These are phyloP conservation scores for Platichthys flesus DNA, from an alignment of 2,113 vertebrate species.

Conservation along the genomic window DNA sequence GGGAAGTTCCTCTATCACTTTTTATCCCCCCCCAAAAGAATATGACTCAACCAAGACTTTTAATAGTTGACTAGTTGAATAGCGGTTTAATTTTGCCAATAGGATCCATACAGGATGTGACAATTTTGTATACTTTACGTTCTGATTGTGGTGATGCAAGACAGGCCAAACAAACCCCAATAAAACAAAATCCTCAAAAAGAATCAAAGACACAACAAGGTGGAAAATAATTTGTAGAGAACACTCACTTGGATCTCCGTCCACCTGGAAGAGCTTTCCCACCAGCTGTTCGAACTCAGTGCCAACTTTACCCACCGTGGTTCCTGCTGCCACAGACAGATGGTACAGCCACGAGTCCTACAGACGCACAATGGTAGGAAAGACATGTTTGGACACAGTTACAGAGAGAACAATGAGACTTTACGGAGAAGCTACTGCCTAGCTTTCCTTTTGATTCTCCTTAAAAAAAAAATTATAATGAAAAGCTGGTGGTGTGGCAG, in stretches of 20 bases:
- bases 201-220: background rate
- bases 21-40: too few species aligned
- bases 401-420: background rate
- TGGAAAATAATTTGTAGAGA: background rate
- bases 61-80: too few species aligned
- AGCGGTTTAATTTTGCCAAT: too few species aligned
- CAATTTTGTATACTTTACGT: too few species aligned
- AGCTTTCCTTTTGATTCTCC: too few species aligned
- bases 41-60: too few species aligned
- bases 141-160: too few species aligned
- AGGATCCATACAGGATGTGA: too few species aligned
- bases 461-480: background rate
- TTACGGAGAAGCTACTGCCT: background rate
- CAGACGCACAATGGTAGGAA: slow-evolving; percentile 29
- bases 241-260: slow-evolving; percentile 90
- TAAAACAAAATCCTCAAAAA: background rate
- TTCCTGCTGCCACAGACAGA: slow-evolving; percentile 92
- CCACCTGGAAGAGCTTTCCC: slow-evolving; percentile 89
- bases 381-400: background rate
- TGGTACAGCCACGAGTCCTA: slow-evolving; percentile 96
- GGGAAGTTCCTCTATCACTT: too few species aligned
- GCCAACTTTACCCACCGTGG: slow-evolving; percentile 87
- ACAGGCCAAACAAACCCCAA: too few species aligned
- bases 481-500: background rate
- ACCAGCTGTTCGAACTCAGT: slow-evolving; percentile 96